Percentiles rank a stretch among this genome's conserved stretches.
Evolutionary conservation across 2,888 invertebrate genomes (phyloP).

Genomic region (Mantis religiosa): DNA sequence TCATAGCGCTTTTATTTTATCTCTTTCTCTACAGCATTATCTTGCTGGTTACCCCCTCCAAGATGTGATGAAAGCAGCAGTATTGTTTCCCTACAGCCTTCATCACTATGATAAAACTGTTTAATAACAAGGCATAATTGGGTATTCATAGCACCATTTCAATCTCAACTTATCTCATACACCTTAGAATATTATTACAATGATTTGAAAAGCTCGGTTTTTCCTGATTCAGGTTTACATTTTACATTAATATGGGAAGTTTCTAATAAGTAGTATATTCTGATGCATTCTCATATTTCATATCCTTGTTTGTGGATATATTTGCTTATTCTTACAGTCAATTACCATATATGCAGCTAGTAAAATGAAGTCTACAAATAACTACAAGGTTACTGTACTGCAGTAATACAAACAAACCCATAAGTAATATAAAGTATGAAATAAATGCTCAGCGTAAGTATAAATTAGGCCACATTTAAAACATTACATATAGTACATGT

Average conservation of each 20-base stretch:
- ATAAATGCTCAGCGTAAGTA: neutral
- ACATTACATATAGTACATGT: neutral
- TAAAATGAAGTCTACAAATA: neutral
- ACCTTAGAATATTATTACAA: slow-evolving; percentile 27
- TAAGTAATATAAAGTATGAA: neutral
- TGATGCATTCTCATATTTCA: neutral
- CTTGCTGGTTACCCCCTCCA: neutral
- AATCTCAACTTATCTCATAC: slow-evolving; percentile 29
- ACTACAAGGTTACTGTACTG: neutral
- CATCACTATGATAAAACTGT: neutral
- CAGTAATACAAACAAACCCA: neutral
- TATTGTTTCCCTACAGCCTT: neutral
- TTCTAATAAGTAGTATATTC: neutral
- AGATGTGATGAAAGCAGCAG: neutral
- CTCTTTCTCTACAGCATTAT: neutral
- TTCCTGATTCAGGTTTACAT: slow-evolving; percentile 24
- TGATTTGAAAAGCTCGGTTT: slow-evolving; percentile 29
- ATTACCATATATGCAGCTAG: neutral
- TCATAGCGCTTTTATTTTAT: neutral
- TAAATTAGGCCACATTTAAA: neutral
- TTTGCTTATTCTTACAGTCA: neutral
- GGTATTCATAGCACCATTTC: slow-evolving; percentile 34
- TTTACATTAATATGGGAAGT: slow-evolving; percentile 1
- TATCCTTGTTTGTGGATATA: neutral
- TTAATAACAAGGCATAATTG: slow-evolving; percentile 33